Percentiles rank a stretch among this genome's conserved stretches.
Evolutionary conservation across 2,113 vertebrate species (phyloP).

Genomic region (Telmatochromis brichardi): DNA sequence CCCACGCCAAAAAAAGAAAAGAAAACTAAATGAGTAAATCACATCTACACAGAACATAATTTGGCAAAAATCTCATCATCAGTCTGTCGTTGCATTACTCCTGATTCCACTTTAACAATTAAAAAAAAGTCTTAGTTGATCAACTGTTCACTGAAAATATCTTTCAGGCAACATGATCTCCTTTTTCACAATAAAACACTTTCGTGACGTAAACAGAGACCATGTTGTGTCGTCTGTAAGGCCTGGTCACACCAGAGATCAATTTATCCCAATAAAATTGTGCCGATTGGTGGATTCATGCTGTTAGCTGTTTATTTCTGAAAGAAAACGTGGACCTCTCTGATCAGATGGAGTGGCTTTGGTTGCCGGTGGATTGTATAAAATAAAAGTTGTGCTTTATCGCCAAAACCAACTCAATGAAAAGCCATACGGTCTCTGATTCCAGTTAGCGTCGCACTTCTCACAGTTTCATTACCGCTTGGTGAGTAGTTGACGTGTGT

Average conservation of each 20-base stretch:
- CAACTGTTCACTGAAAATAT: background rate
- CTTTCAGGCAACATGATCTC: background rate
- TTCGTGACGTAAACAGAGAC: conserved; percentile 20
- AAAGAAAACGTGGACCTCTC: background rate
- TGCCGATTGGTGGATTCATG: background rate
- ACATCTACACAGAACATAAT: conserved; percentile 20
- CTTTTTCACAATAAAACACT: background rate
- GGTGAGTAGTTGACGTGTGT: background rate
- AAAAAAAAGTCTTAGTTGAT: background rate
- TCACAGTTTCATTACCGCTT: background rate
- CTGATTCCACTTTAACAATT: background rate
- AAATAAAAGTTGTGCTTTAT: background rate
- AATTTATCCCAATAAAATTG: background rate
- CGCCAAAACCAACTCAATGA: background rate
- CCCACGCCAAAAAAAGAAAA: background rate
- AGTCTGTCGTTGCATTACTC: rapidly evolving
- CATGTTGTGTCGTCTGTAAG: background rate
- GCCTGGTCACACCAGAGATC: background rate
- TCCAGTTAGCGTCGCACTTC: background rate
- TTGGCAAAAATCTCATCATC: conserved; percentile 44
- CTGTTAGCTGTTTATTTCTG: background rate
- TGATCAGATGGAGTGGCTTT: background rate
- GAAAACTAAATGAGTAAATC: background rate
- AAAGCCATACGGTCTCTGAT: background rate
- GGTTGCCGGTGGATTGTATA: background rate